A percentile compares a stretch with the other conserved stretches of the same genome.
Conservation (phyloP, 2,113 vertebrate species). For the Sebastes fasciatus region DNA sequence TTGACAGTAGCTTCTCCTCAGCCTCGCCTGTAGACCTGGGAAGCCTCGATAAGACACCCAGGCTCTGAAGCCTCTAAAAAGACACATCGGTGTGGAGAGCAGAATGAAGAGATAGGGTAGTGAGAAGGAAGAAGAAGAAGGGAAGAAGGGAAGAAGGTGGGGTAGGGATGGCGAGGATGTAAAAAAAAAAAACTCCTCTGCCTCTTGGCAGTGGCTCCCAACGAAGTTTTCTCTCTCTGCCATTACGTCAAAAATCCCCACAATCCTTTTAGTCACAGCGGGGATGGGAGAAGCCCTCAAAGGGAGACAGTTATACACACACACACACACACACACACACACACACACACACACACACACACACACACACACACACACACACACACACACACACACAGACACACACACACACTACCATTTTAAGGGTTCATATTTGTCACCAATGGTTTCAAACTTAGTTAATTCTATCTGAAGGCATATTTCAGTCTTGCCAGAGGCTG, state of each 20-base stretch:
- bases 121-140: slow-evolving; percentile 39
- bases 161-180: slow-evolving; percentile 39
- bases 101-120: slow-evolving; percentile 62
- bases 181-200: slow-evolving; percentile 45
- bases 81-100: slow-evolving; percentile 69
- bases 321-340: no score
- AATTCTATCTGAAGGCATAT: slow-evolving; percentile 67
- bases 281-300: slow-evolving; percentile 74
- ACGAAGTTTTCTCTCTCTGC: slow-evolving; percentile 66
- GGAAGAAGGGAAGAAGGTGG: slow-evolving; percentile 36
- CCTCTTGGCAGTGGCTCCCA: slow-evolving; percentile 72
- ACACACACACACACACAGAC: slow-evolving; percentile 14
- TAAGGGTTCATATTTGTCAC: slow-evolving; percentile 62
- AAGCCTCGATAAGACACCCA: slow-evolving; percentile 79
- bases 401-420: slow-evolving; percentile 27
- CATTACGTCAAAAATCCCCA: slow-evolving; percentile 74
- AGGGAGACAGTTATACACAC: slow-evolving; percentile 57
- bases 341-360: slow-evolving; percentile 14
- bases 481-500: slow-evolving; percentile 48
- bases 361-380: slow-evolving; percentile 10
- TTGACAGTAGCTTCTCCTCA: slow-evolving; percentile 73
- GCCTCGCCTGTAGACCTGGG: slow-evolving; percentile 75
- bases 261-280: slow-evolving; percentile 84
- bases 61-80: slow-evolving; percentile 70
- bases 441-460: slow-evolving; percentile 59